Conservation (phyloP, 2,888 invertebrate species). For the Philereme vetulata region DNA sequence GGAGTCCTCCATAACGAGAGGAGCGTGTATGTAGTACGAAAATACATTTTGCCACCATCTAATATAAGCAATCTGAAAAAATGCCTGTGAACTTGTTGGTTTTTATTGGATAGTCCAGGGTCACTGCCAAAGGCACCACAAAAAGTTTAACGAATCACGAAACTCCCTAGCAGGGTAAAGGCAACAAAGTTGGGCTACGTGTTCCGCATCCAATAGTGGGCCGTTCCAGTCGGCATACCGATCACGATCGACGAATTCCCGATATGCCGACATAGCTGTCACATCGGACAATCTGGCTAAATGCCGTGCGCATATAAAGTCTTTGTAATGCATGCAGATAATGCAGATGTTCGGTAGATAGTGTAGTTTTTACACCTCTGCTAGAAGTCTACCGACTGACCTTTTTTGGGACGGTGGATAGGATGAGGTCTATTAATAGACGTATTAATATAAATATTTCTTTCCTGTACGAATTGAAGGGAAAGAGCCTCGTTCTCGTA, state of each 20-base stretch:
- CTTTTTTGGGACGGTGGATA: no score
- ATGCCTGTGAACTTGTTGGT: not conserved
- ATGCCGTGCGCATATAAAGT: conserved; percentile 35
- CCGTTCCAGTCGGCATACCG: conserved; percentile 46
- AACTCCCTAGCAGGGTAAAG: conserved; percentile 44
- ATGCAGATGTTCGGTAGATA: conserved; percentile 22
- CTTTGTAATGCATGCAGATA: conserved; percentile 17
- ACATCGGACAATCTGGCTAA: conserved; percentile 46
- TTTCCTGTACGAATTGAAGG: no score
- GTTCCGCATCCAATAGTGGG: conserved; percentile 45
- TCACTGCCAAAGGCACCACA: not conserved
- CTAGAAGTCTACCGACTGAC: no score
- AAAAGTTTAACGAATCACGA: conserved; percentile 18
- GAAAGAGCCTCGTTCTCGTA: no score
- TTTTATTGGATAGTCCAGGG: not conserved
- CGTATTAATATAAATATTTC: no score
- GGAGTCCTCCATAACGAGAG: no score
- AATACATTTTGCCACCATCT: no score
- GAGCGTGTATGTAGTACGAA: no score
- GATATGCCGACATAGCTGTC: conserved; percentile 51
- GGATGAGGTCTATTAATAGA: no score
- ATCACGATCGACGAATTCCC: conserved; percentile 63
- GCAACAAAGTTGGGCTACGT: conserved; percentile 53
- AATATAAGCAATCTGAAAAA: no score
- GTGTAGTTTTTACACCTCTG: not conserved